These are phyloP conservation scores for Todus mexicanus DNA, from an alignment of 2,797 vertebrate genomes.

Conservation along the genomic window DNA sequence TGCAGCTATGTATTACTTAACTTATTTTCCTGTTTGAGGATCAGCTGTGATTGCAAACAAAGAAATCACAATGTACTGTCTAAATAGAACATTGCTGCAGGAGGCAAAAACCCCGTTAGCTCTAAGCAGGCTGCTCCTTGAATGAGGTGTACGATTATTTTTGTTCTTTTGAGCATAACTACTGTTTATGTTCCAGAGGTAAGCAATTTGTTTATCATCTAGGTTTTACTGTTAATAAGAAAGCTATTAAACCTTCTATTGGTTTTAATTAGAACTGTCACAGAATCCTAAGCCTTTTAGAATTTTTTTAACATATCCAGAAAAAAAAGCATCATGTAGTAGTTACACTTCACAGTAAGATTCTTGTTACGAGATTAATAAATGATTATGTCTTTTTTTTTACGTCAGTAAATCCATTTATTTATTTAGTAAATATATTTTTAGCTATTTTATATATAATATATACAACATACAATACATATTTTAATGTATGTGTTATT, in stretches of 20 bases:
- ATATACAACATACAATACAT: background rate
- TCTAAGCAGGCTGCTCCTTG: background rate
- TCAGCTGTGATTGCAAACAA: background rate
- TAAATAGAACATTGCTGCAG: background rate
- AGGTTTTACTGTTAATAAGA: background rate
- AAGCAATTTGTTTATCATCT: background rate
- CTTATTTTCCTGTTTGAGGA: background rate
- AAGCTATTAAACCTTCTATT: background rate
- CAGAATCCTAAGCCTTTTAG: background rate
- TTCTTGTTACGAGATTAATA: background rate
- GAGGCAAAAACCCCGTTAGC: background rate
- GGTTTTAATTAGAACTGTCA: background rate
- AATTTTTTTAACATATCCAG: background rate
- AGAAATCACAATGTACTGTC: background rate
- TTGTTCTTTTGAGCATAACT: background rate
- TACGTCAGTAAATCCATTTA: background rate
- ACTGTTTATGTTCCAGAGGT: background rate
- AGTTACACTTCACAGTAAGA: background rate
- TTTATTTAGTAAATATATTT: background rate
- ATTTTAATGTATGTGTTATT: background rate
- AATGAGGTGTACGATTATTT: background rate
- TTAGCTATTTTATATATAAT: background rate
- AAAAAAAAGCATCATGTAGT: background rate
- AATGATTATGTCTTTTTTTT: no score
- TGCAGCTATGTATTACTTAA: background rate